Conservation (phyloP, 23 tunicate species). For the Corella eumyota region DNA sequence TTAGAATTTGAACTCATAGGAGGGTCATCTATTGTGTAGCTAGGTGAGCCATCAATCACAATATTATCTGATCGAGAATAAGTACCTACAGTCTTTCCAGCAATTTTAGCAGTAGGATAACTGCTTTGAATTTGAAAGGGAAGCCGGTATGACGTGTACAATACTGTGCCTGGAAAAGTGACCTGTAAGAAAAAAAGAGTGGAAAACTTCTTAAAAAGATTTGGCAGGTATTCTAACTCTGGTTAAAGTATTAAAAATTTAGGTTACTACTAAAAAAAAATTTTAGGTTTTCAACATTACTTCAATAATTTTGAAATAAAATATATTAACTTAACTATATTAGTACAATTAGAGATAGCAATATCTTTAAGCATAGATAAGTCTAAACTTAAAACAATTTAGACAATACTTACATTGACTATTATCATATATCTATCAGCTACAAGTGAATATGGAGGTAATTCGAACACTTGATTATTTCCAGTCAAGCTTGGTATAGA, state of each 20-base stretch:
- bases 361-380: not conserved
- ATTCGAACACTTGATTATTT: slow-evolving; percentile 5
- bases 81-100: slow-evolving; percentile 12
- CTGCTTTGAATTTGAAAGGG: slow-evolving; percentile 2
- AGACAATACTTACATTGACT: slow-evolving; percentile 37
- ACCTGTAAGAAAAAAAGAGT: slow-evolving; percentile 16
- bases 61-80: slow-evolving; percentile 16
- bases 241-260: no score
- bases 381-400: no score
- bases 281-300: no score
- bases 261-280: no score
- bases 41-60: slow-evolving; percentile 31
- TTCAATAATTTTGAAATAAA: not conserved
- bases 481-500: no score
- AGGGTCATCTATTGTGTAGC: slow-evolving; percentile 34
- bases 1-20: no score
- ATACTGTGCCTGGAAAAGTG: slow-evolving; percentile 17
- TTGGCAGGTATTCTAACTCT: no score
- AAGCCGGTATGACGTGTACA: not conserved
- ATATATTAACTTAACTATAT: not conserved
- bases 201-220: no score
- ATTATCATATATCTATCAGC: slow-evolving; percentile 12
- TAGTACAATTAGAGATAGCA: not conserved
- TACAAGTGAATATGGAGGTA: slow-evolving; percentile 11
- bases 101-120: slow-evolving; percentile 8